A percentile compares a stretch with the other conserved stretches of the same genome.
These are phyloP conservation scores for Augochlorella aurata DNA, from an alignment of 2,888 invertebrate genomes.

Conservation along the genomic window DNA sequence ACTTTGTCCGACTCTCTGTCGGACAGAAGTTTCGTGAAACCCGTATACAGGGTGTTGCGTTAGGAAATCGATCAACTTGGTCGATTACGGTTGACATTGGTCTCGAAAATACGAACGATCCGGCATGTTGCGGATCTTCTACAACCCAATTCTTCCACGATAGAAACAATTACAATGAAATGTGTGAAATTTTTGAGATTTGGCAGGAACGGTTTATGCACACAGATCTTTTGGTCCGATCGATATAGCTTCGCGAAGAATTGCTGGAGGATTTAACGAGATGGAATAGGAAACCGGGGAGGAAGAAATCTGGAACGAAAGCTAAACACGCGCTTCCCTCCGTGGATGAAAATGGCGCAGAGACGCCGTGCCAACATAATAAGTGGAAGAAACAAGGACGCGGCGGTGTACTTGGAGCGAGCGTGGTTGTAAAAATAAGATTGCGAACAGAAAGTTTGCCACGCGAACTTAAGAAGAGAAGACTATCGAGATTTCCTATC, in stretches of 20 bases:
- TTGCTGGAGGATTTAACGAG: background rate
- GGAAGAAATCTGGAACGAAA: background rate
- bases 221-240: no score
- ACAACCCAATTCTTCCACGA: no score
- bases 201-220: no score
- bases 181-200: no score
- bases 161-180: no score
- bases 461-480: slow-evolving; percentile 20
- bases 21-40: background rate
- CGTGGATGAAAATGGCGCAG: slow-evolving; percentile 1
- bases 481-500: no score
- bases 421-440: slow-evolving; percentile 47
- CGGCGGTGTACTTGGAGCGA: slow-evolving; percentile 32
- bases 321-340: background rate
- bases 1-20: background rate
- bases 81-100: no score
- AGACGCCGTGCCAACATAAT: slow-evolving; percentile 26
- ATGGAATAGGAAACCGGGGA: background rate
- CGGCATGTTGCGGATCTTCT: no score
- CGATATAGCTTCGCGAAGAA: background rate
- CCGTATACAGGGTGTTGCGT: background rate
- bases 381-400: slow-evolving; percentile 18
- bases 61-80: background rate
- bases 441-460: slow-evolving; percentile 32
- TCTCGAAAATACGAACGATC: no score